A percentile compares a stretch with the other conserved stretches of the same genome.
phyloP scores from a whole-genome alignment of 2,797 vertebrate genomes.

The Molossus alvarezi region DNA sequence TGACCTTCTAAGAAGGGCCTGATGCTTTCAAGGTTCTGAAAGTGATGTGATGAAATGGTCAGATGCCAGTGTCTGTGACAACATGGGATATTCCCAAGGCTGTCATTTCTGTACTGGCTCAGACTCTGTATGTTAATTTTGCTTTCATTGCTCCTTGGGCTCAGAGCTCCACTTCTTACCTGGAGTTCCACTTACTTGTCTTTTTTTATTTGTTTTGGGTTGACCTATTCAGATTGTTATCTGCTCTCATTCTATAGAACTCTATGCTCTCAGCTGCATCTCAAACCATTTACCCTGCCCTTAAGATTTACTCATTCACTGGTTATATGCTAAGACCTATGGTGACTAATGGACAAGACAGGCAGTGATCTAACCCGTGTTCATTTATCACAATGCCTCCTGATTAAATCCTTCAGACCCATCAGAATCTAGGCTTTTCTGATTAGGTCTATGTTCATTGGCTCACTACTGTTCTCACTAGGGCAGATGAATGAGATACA shows the following conservation, averaged over 20 bases:
- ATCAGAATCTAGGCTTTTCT: neutral
- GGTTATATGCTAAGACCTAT: neutral
- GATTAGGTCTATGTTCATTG: neutral
- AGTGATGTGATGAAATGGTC: neutral
- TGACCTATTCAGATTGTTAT: neutral
- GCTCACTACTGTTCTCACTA: neutral
- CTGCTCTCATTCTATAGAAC: neutral
- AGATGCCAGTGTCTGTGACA: neutral
- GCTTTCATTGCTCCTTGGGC: neutral
- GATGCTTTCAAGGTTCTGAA: neutral
- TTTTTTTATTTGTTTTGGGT: neutral
- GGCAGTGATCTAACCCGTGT: neutral
- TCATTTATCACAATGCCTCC: neutral
- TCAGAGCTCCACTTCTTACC: neutral
- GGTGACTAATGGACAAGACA: neutral
- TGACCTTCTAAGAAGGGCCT: neutral
- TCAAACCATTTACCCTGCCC: neutral
- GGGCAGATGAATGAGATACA: neutral
- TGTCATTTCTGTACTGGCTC: neutral
- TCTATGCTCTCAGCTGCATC: neutral
- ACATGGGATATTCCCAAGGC: neutral
- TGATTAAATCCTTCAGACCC: neutral
- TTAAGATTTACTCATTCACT: neutral
- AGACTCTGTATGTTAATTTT: neutral
- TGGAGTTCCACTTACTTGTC: neutral